Conservation (phyloP, 2,888 invertebrate genomes). For the Drosophila leonis region DNA sequence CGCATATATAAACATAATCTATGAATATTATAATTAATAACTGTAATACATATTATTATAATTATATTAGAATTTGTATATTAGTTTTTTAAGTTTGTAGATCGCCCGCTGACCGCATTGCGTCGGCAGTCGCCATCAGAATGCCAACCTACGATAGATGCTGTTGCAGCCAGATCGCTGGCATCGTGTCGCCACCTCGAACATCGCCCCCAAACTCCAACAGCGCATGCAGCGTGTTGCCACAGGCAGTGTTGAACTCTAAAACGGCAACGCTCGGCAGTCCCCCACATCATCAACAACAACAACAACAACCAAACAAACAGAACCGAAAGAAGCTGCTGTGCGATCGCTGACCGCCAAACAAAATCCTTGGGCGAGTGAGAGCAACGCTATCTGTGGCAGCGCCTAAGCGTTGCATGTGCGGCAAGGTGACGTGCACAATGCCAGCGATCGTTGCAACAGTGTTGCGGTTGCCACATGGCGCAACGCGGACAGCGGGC, state of each 20-base stretch:
- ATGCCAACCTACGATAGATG: slow-evolving; percentile 10
- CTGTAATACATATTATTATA: slow-evolving; percentile 51
- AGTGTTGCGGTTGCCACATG: slow-evolving; percentile 15
- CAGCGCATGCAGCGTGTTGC: slow-evolving; percentile 35
- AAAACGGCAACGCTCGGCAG: slow-evolving; percentile 26
- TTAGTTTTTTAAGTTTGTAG: slow-evolving; percentile 63
- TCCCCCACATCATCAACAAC: slow-evolving; percentile 8
- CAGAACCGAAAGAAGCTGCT: slow-evolving; percentile 51
- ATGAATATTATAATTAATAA: slow-evolving; percentile 48
- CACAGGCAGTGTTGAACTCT: slow-evolving; percentile 17
- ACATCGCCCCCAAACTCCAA: slow-evolving; percentile 33
- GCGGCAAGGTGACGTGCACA: slow-evolving; percentile 20
- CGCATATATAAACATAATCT: slow-evolving; percentile 37
- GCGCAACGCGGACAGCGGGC: slow-evolving; percentile 21
- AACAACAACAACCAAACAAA: neutral
- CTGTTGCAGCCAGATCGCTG: slow-evolving; percentile 17
- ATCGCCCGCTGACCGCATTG: slow-evolving; percentile 19
- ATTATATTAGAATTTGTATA: slow-evolving; percentile 52
- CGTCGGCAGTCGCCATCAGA: slow-evolving; percentile 19
- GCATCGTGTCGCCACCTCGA: slow-evolving; percentile 12
- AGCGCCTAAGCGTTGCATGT: slow-evolving; percentile 30
- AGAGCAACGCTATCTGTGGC: slow-evolving; percentile 21
- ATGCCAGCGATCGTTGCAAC: slow-evolving; percentile 22
- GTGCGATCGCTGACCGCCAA: slow-evolving; percentile 17
- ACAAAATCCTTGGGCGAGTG: slow-evolving; percentile 27